Conservation (phyloP, 2,797 vertebrate genomes). For the Microctenopoma lineatum region DNA sequence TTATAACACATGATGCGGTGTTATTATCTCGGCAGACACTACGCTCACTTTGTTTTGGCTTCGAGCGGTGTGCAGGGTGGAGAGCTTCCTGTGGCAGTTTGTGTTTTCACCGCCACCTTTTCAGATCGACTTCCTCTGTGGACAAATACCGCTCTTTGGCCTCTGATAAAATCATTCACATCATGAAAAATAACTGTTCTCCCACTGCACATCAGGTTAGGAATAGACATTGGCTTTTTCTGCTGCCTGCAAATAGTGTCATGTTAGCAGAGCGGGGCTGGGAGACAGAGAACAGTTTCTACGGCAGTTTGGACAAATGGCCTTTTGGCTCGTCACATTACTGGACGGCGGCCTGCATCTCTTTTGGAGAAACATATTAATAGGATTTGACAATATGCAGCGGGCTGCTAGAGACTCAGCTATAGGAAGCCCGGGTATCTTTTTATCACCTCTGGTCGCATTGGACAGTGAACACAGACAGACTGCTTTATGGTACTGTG, state of each 20-base stretch:
- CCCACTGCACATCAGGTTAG: conserved; percentile 13
- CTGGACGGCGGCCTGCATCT: conserved; percentile 7
- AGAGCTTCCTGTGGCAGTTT: conserved; percentile 61
- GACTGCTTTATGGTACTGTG: background rate
- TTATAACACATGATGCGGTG: conserved; percentile 57
- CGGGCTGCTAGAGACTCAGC: background rate
- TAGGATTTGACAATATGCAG: background rate
- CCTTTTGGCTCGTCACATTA: conserved; percentile 35
- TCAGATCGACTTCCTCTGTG: conserved; percentile 25
- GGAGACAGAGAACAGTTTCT: conserved; percentile 4
- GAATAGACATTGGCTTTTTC: conserved; percentile 31
- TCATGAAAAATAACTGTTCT: conserved; percentile 24
- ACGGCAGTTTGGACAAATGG: conserved; percentile 41
- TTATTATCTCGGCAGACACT: conserved; percentile 64
- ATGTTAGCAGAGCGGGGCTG: conserved; percentile 23
- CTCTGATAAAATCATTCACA: conserved; percentile 54
- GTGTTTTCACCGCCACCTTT: conserved; percentile 45
- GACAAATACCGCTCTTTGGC: conserved; percentile 53
- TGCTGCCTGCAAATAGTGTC: conserved; percentile 29
- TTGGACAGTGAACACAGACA: background rate
- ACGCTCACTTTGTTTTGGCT: conserved; percentile 44
- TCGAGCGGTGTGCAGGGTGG: conserved; percentile 44
- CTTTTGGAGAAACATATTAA: conserved; percentile 28
- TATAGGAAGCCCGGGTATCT: background rate
- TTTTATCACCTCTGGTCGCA: background rate